Conservation (phyloP, 2,113 vertebrate genomes). For the Bombycilla garrulus region DNA sequence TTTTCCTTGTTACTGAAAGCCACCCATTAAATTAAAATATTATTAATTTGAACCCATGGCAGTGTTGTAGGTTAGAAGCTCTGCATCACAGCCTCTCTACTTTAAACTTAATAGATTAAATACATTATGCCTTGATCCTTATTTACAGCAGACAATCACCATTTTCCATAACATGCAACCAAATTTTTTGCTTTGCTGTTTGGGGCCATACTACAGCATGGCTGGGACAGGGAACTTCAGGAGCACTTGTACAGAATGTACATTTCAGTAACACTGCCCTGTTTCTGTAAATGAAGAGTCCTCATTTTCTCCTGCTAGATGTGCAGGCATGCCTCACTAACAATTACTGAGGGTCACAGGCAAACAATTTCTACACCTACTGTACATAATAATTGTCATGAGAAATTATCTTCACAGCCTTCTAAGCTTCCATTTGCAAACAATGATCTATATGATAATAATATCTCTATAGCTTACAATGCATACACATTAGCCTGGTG, state of each 20-base stretch:
- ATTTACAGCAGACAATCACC: neutral
- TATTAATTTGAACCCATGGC: neutral
- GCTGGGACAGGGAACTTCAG: neutral
- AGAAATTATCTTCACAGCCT: constrained; percentile 51
- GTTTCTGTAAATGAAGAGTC: neutral
- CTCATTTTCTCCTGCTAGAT: constrained; percentile 31
- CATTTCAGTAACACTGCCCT: neutral
- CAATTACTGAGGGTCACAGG: constrained; percentile 40
- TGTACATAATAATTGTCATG: constrained; percentile 58
- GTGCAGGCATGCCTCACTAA: constrained; percentile 20
- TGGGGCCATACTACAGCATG: neutral
- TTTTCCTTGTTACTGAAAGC: neutral
- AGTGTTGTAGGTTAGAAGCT: neutral
- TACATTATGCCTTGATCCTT: neutral
- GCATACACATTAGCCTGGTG: constrained; percentile 3
- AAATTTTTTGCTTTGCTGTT: neutral
- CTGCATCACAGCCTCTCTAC: neutral
- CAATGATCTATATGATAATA: constrained; percentile 48
- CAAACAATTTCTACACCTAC: constrained; percentile 50
- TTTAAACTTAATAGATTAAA: neutral
- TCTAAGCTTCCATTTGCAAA: constrained; percentile 33
- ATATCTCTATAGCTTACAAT: constrained; percentile 13
- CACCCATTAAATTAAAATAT: neutral
- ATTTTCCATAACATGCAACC: neutral
- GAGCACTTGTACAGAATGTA: neutral